phyloP scores from a whole-genome alignment of 2,113 vertebrate species.

The Xenotilapia longispinis region DNA sequence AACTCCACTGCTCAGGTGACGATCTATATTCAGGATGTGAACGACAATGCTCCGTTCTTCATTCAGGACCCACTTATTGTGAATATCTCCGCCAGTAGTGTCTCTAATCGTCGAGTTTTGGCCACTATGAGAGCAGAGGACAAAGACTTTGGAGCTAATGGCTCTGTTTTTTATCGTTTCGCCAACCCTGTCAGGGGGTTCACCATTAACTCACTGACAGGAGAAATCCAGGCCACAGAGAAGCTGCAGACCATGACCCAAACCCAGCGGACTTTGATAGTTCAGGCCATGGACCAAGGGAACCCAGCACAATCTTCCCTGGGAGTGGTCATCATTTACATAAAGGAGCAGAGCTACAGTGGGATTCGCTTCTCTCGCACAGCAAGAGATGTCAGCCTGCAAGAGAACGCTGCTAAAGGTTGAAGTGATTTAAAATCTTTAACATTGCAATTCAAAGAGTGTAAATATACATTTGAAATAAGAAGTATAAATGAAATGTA shows the following conservation, averaged over 20 bases:
- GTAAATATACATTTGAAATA: background rate
- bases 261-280: conserved; percentile 83
- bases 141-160: conserved; percentile 92
- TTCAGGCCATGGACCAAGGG: conserved; percentile 92
- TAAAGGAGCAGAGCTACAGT: conserved; percentile 80
- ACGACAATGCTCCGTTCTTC: conserved; percentile 88
- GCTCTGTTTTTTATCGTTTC: conserved; percentile 92
- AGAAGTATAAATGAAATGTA: background rate
- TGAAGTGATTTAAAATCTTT: background rate
- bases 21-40: conserved; percentile 81
- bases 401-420: conserved; percentile 90
- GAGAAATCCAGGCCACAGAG: conserved; percentile 85
- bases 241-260: conserved; percentile 71
- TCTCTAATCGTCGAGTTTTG: conserved; percentile 71
- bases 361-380: conserved; percentile 85
- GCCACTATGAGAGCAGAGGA: conserved; percentile 91
- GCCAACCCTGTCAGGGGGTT: conserved; percentile 78
- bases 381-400: conserved; percentile 78
- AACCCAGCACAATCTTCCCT: conserved; percentile 86
- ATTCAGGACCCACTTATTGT: conserved; percentile 83
- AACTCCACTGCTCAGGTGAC: conserved; percentile 75
- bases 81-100: conserved; percentile 75
- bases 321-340: conserved; percentile 83
- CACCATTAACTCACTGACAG: conserved; percentile 88
- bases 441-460: background rate